These are phyloP conservation scores for Lithobates sylvaticus DNA, from an alignment of 2,797 vertebrate genomes.

Conservation along the genomic window DNA sequence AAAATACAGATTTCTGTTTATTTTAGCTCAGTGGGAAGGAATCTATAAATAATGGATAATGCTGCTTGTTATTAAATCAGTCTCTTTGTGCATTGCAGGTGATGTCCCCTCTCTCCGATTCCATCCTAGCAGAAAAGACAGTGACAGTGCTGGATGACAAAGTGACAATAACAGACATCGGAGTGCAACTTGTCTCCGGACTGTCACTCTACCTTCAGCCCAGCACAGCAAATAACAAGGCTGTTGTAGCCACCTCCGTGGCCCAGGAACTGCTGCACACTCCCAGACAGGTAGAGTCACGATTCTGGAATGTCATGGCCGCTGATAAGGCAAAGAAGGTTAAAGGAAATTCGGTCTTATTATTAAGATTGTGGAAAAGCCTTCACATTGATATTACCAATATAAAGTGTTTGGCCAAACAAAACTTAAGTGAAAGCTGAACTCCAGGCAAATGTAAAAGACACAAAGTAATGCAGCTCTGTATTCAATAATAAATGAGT, in stretches of 20 bases:
- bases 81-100: constrained; percentile 78
- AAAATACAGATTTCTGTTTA: constrained; percentile 48
- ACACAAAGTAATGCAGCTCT: neutral
- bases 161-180: constrained; percentile 91
- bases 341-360: neutral
- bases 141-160: constrained; percentile 92
- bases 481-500: neutral
- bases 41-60: constrained; percentile 59
- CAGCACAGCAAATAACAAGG: constrained; percentile 82
- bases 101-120: constrained; percentile 93
- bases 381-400: neutral
- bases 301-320: neutral
- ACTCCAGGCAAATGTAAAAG: too few species aligned
- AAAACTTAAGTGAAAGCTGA: too few species aligned
- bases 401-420: neutral
- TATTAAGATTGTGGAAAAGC: neutral
- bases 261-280: constrained; percentile 89
- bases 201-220: constrained; percentile 89
- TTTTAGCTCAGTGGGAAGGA: constrained; percentile 40
- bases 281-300: constrained; percentile 87
- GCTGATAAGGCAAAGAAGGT: neutral
- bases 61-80: constrained; percentile 58
- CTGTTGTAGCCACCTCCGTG: constrained; percentile 84
- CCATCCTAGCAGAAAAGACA: constrained; percentile 95
- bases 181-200: constrained; percentile 91